Conservation (phyloP, 2,113 vertebrate genomes). For the Misgurnus anguillicaudatus region DNA sequence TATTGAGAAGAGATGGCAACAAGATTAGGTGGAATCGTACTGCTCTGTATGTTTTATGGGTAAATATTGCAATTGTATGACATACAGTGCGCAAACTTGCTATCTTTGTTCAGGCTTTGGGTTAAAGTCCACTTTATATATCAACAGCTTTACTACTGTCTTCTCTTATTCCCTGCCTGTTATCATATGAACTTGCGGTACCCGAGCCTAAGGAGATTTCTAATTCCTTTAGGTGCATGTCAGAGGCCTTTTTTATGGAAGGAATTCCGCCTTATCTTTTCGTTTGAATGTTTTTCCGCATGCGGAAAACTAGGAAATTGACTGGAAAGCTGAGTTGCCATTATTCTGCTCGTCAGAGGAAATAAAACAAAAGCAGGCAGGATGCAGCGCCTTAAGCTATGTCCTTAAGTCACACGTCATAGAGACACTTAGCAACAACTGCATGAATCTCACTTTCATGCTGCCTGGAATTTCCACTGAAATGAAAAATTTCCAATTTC, state of each 20-base stretch:
- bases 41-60: neutral
- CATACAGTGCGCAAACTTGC: neutral
- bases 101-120: neutral
- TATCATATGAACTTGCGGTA: neutral
- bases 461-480: conserved; percentile 20
- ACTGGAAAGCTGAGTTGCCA: conserved; percentile 29
- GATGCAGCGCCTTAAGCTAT: conserved; percentile 5
- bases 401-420: conserved; percentile 28
- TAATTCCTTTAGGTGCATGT: neutral
- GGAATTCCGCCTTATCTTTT: neutral
- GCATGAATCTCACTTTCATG: neutral
- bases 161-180: too few species aligned
- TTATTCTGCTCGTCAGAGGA: conserved; percentile 33
- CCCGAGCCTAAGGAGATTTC: neutral
- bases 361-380: conserved; percentile 46
- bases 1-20: neutral
- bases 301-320: conserved; percentile 36
- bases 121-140: neutral
- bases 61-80: neutral
- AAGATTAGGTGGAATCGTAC: neutral
- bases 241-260: neutral
- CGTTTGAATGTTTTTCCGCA: neutral
- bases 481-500: conserved; percentile 18
- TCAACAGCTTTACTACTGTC: neutral
- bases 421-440: neutral